These are phyloP conservation scores for Dolichopus griseipennis DNA, from an alignment of 2,888 invertebrate genomes.

Conservation along the genomic window DNA sequence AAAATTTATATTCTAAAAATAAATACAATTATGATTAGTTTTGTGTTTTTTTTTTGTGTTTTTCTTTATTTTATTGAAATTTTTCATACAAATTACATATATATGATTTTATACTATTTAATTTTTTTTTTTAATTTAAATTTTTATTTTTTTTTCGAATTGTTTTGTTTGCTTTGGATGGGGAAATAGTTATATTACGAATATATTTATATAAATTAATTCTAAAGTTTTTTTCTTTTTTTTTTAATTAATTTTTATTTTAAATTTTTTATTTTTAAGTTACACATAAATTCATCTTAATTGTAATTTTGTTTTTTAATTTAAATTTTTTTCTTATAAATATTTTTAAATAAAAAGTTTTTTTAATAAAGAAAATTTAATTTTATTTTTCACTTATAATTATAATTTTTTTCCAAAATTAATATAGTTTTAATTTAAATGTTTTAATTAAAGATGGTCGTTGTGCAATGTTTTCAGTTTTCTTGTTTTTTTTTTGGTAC, in stretches of 20 bases:
- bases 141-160: neutral
- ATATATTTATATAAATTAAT: too few relatives aligned
- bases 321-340: neutral
- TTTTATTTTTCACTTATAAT: neutral
- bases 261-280: too few relatives aligned
- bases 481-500: too few relatives aligned
- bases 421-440: neutral
- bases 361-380: too few relatives aligned
- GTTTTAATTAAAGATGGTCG: constrained; percentile 4
- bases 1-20: too few relatives aligned
- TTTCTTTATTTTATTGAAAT: neutral
- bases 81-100: constrained; percentile 6
- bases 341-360: neutral
- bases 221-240: neutral
- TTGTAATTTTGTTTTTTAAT: neutral
- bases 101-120: neutral
- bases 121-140: neutral
- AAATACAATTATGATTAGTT: too few relatives aligned
- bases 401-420: neutral
- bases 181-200: too few relatives aligned
- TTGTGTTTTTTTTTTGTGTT: neutral
- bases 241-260: neutral
- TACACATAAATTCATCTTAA: neutral
- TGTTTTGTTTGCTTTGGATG: neutral
- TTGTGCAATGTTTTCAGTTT: neutral